phyloP scores from a whole-genome alignment of 37 sponge, comb jelly and placozoan genomes.

The Oscarella lobularis region DNA sequence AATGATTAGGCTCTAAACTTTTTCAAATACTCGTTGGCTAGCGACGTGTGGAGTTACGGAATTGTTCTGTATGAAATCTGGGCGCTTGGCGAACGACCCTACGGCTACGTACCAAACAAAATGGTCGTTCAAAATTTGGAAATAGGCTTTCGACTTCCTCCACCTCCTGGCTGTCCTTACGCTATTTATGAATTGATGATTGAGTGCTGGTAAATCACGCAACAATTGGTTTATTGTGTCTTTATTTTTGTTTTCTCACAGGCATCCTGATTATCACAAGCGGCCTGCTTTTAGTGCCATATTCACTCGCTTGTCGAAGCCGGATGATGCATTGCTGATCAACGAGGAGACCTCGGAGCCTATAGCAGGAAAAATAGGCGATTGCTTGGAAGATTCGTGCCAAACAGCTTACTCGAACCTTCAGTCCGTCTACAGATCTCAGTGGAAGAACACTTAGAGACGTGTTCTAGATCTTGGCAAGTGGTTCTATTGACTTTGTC shows the following conservation, averaged over 20 bases:
- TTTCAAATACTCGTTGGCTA: neutral
- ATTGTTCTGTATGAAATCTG: neutral
- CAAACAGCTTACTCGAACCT: too few species aligned
- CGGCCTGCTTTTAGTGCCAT: neutral
- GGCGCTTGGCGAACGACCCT: neutral
- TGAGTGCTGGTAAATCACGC: neutral
- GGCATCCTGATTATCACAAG: neutral
- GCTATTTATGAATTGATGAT: neutral
- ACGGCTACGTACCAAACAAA: neutral
- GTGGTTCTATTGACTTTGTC: too few species aligned
- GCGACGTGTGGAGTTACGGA: slow-evolving; percentile 3
- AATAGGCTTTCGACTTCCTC: neutral
- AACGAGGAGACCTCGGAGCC: neutral
- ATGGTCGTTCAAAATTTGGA: neutral
- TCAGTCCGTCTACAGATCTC: too few species aligned
- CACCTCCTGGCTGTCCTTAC: neutral
- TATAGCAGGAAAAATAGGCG: neutral
- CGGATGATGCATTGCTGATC: neutral
- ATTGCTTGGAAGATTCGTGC: neutral
- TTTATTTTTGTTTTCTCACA: neutral
- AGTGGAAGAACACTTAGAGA: too few species aligned
- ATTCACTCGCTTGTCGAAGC: neutral
- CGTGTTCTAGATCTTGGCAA: too few species aligned
- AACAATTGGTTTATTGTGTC: neutral
- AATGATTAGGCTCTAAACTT: neutral